These are phyloP conservation scores for Parauchenoglanis ngamensis DNA, from an alignment of 2,797 vertebrate genomes.

Conservation along the genomic window DNA sequence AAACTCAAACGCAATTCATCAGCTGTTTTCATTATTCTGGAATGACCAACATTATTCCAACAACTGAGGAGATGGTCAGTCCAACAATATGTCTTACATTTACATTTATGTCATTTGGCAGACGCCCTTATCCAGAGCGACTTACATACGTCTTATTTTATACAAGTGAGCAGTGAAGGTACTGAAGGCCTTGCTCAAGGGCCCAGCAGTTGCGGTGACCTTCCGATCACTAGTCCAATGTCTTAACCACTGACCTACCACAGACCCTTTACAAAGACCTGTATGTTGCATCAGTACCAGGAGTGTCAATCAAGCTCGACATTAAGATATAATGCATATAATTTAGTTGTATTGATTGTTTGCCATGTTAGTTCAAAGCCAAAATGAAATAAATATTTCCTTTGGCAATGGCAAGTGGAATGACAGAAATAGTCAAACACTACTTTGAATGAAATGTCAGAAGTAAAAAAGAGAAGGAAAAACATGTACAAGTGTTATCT, in stretches of 20 bases:
- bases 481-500: neutral
- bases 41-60: neutral
- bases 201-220: no score
- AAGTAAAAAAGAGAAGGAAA: neutral
- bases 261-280: neutral
- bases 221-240: no score
- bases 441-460: neutral
- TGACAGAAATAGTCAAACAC: neutral
- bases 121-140: no score
- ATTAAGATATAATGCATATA: neutral
- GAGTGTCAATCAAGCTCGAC: neutral
- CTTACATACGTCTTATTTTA: no score
- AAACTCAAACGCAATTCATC: neutral
- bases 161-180: no score
- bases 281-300: neutral
- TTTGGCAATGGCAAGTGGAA: neutral
- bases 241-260: no score
- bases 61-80: neutral
- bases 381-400: neutral
- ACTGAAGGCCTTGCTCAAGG: no score
- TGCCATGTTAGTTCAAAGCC: neutral
- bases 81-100: neutral
- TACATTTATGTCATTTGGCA: no score
- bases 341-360: neutral
- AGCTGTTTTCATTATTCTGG: neutral